Evolutionary conservation across 1,140 invertebrate species (phyloP).

Genomic region (Musca vetustissima): DNA sequence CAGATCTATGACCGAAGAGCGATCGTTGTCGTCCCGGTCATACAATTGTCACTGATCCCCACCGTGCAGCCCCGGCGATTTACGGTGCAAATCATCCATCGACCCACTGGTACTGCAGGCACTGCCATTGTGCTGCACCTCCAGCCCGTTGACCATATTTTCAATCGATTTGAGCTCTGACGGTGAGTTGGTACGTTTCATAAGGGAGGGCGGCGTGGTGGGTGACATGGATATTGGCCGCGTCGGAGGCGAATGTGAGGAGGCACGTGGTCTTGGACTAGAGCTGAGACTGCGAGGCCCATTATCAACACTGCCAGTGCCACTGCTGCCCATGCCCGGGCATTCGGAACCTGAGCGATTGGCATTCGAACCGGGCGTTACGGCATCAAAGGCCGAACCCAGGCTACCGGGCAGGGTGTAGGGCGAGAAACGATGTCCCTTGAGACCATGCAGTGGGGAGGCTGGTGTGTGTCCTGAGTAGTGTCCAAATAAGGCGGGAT

Average conservation of each 20-base stretch:
- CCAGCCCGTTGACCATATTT: conserved; percentile 93
- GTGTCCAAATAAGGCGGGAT: conserved; percentile 72
- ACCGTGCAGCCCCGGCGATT: conserved; percentile 14
- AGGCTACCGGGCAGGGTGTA: conserved; percentile 74
- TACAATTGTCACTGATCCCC: conserved; percentile 54
- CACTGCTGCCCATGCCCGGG: conserved; percentile 30
- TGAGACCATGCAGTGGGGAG: conserved; percentile 60
- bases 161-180: conserved; percentile 91
- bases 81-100: conserved; percentile 26
- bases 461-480: conserved; percentile 63
- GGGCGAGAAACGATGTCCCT: conserved; percentile 71
- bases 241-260: conserved; percentile 62
- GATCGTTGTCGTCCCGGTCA: conserved; percentile 47
- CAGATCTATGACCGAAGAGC: conserved; percentile 52
- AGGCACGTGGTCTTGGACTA: conserved; percentile 64
- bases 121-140: conserved; percentile 64
- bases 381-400: conserved; percentile 82
- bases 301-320: conserved; percentile 37
- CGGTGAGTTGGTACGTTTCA: conserved; percentile 58
- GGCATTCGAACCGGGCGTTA: conserved; percentile 68
- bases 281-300: conserved; percentile 66
- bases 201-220: conserved; percentile 56
- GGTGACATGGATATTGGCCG: conserved; percentile 59
- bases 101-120: conserved; percentile 23
- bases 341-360: conserved; percentile 39